Percentiles rank a stretch among this genome's conserved stretches.
These are phyloP conservation scores for Resseliella maxima DNA, from an alignment of 2,888 invertebrate genomes.

Conservation along the genomic window DNA sequence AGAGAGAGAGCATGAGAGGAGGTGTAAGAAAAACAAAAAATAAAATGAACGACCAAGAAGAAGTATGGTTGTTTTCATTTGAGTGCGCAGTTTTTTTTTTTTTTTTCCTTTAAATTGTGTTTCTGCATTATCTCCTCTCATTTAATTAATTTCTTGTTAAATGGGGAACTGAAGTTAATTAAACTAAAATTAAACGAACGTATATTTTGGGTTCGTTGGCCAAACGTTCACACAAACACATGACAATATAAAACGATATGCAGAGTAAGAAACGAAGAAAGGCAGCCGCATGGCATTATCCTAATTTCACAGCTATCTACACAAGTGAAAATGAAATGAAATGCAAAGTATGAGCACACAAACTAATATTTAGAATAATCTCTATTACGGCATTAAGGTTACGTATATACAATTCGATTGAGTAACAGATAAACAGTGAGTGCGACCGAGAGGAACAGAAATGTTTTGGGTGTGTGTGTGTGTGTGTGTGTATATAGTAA, in stretches of 20 bases:
- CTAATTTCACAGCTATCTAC: conserved; percentile 51
- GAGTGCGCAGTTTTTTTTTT: conserved; percentile 25
- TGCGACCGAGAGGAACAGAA: too few species aligned
- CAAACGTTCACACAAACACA: background rate
- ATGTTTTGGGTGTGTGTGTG: too few species aligned
- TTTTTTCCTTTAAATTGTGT: background rate
- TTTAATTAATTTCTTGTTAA: conserved; percentile 53
- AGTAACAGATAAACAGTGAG: background rate
- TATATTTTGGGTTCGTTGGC: conserved; percentile 53
- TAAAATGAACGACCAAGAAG: background rate
- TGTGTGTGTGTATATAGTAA: background rate
- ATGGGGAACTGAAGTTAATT: conserved; percentile 51
- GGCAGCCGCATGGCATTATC: background rate
- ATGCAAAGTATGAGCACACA: conserved; percentile 51
- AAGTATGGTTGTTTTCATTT: background rate
- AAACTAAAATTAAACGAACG: conserved; percentile 53
- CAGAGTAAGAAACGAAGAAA: background rate
- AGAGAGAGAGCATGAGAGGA: background rate
- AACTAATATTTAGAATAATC: conserved; percentile 51
- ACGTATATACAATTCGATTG: background rate
- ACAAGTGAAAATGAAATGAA: conserved; percentile 44
- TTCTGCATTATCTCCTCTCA: conserved; percentile 46
- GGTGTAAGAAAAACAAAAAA: background rate
- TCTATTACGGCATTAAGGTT: conserved; percentile 40
- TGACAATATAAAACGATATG: background rate